Evolutionary conservation across 2,888 invertebrate genomes (phyloP).

Genomic region (Heliconius ethilla): DNA sequence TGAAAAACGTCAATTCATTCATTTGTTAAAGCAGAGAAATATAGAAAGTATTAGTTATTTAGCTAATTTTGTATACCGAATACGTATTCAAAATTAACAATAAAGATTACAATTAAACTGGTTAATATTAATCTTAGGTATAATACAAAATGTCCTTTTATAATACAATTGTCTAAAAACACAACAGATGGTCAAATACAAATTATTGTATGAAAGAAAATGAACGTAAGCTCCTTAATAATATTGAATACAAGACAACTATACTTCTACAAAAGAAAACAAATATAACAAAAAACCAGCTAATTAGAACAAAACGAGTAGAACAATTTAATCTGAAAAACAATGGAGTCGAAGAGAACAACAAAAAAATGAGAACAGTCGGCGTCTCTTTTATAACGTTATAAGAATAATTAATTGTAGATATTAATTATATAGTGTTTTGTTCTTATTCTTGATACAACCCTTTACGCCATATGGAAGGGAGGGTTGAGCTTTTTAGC

Average conservation of each 20-base stretch:
- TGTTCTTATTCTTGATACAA: conserved; percentile 58
- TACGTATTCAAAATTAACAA: background rate
- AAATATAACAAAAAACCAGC: conserved; percentile 41
- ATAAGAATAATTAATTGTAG: conserved; percentile 74
- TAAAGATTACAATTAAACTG: background rate
- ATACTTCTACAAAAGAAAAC: conserved; percentile 8
- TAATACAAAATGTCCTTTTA: background rate
- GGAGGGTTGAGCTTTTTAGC: conserved; percentile 50
- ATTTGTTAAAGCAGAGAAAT: background rate
- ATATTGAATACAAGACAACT: conserved; percentile 17
- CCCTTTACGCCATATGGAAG: conserved; percentile 61
- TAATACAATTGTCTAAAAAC: background rate
- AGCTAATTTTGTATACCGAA: background rate
- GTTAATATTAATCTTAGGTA: background rate
- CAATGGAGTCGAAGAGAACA: conserved; percentile 47
- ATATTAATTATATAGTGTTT: conserved; percentile 76
- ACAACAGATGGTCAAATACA: conserved; percentile 12
- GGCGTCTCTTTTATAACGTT: conserved; percentile 52
- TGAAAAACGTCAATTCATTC: background rate
- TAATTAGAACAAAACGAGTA: conserved; percentile 49
- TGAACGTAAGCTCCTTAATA: conserved; percentile 3
- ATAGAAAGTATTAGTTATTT: no score
- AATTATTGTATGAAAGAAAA: conserved; percentile 10
- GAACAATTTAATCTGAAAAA: conserved; percentile 52
- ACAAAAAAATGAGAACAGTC: conserved; percentile 53